Percentiles rank a stretch among this genome's conserved stretches.
Conservation (phyloP, 1,140 invertebrate species). For the Matsumurasca onukii region DNA sequence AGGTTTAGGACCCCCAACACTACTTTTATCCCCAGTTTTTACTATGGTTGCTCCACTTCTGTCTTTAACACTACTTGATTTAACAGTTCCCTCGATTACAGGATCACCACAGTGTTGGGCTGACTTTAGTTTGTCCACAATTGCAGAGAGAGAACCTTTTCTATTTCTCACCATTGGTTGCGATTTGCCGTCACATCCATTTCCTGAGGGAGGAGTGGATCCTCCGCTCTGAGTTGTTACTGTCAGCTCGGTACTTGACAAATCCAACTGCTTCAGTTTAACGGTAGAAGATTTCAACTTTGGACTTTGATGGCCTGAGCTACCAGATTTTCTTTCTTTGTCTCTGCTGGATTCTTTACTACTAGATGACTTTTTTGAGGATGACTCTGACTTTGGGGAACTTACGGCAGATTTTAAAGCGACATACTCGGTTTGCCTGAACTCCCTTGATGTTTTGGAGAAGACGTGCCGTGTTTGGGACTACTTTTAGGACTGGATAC, state of each 20-base stretch:
- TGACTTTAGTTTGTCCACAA: slow-evolving; percentile 82
- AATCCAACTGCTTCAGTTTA: slow-evolving; percentile 68
- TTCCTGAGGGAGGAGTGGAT: slow-evolving; percentile 27
- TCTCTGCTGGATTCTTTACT: slow-evolving; percentile 48
- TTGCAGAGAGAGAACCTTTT: slow-evolving; percentile 78
- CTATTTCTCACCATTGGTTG: slow-evolving; percentile 58
- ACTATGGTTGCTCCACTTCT: slow-evolving; percentile 44
- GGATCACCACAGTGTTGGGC: slow-evolving; percentile 60
- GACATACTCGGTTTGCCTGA: slow-evolving; percentile 88
- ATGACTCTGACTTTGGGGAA: slow-evolving; percentile 51
- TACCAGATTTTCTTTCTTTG: slow-evolving; percentile 62
- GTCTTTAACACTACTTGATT: slow-evolving; percentile 40
- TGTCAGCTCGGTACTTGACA: slow-evolving; percentile 45
- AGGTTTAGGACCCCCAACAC: slow-evolving; percentile 52
- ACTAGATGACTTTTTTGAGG: slow-evolving; percentile 36
- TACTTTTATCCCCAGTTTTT: slow-evolving; percentile 57
- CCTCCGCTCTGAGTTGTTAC: slow-evolving; percentile 29
- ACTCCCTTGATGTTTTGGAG: slow-evolving; percentile 70
- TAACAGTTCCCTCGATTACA: slow-evolving; percentile 34
- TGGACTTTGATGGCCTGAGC: slow-evolving; percentile 57
- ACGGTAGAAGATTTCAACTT: slow-evolving; percentile 64
- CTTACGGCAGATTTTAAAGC: slow-evolving; percentile 77
- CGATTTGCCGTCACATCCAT: slow-evolving; percentile 28
- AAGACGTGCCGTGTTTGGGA: slow-evolving; percentile 71
- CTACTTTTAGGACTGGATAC: slow-evolving; percentile 50